These are phyloP conservation scores for Archocentrus centrarchus DNA, from an alignment of 2,113 vertebrate species.

Conservation along the genomic window DNA sequence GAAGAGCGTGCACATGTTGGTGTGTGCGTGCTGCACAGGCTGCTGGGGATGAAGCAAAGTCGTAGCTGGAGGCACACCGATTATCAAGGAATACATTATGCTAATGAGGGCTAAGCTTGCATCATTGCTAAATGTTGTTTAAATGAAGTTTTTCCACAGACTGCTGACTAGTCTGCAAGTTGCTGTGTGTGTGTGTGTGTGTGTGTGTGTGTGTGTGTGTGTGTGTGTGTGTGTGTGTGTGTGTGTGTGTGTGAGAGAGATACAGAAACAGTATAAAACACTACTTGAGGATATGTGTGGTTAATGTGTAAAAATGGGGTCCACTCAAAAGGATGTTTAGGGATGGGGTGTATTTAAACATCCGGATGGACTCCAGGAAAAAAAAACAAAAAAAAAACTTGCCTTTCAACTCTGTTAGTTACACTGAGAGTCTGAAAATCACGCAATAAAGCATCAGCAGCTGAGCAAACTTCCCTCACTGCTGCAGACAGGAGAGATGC, in stretches of 20 bases:
- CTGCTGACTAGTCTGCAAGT: slow-evolving; percentile 17
- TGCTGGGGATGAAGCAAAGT: slow-evolving; percentile 31
- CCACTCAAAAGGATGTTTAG: slow-evolving; percentile 1
- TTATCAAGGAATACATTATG: slow-evolving; percentile 70
- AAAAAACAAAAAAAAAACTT: neutral
- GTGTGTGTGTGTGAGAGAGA: neutral
- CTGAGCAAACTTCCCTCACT: neutral
- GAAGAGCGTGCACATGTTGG: neutral
- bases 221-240: neutral
- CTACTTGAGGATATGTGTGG: neutral
- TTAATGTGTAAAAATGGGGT: neutral
- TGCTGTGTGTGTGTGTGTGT: neutral
- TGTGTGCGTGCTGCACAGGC: neutral
- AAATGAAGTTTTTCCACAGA: slow-evolving; percentile 40
- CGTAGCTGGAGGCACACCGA: slow-evolving; percentile 32
- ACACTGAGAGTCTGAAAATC: neutral
- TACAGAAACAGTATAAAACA: neutral
- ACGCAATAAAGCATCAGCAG: neutral
- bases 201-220: neutral
- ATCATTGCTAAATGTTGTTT: slow-evolving; percentile 57
- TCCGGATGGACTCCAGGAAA: neutral
- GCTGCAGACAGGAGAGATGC: neutral
- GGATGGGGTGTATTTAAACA: neutral
- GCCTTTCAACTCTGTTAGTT: neutral
- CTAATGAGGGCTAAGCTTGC: slow-evolving; percentile 42